Evolutionary conservation across 2,797 vertebrate genomes (phyloP).

Genomic region (Rhodeus uyekii): DNA sequence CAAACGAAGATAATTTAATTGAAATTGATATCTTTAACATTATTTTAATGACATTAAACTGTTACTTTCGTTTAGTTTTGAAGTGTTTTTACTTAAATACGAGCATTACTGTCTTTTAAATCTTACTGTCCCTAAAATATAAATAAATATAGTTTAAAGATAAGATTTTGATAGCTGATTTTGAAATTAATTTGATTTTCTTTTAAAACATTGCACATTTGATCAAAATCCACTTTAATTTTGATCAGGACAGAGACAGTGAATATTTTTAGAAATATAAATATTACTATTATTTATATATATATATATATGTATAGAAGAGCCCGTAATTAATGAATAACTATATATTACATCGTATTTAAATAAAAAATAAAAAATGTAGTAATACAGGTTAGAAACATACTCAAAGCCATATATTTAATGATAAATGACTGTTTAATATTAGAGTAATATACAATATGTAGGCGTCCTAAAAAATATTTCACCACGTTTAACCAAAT

Average conservation of each 20-base stretch:
- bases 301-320: not conserved
- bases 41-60: not conserved
- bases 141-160: not conserved
- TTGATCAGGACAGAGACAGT: not conserved
- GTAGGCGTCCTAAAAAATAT: not conserved
- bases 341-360: not conserved
- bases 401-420: not conserved
- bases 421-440: not conserved
- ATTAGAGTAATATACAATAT: not conserved
- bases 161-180: not conserved
- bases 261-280: too few species aligned
- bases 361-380: too few species aligned
- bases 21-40: not conserved
- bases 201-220: not conserved
- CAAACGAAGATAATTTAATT: not conserved
- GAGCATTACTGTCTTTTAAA: not conserved
- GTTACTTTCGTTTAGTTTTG: too few species aligned
- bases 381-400: not conserved
- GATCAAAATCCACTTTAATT: not conserved
- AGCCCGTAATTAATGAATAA: not conserved
- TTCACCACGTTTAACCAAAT: not conserved
- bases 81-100: not conserved
- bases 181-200: not conserved
- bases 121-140: not conserved
- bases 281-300: too few species aligned